These are phyloP conservation scores for Steatornis caripensis DNA, from an alignment of 2,113 vertebrate species.

Conservation along the genomic window DNA sequence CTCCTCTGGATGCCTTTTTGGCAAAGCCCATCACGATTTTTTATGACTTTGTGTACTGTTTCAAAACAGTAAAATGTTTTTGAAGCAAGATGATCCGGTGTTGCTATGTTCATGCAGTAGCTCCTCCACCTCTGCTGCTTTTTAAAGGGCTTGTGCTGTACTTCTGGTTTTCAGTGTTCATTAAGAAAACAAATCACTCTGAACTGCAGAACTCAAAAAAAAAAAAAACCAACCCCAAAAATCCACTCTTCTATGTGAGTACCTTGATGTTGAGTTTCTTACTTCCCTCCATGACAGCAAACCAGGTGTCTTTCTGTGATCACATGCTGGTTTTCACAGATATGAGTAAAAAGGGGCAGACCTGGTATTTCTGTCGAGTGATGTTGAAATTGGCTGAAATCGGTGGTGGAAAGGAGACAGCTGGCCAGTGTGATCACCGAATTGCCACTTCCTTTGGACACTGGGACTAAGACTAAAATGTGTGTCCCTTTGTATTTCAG, in stretches of 20 bases:
- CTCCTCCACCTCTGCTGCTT: not conserved
- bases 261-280: not conserved
- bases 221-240: not conserved
- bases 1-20: slow-evolving; percentile 58
- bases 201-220: not conserved
- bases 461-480: not conserved
- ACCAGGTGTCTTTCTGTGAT: not conserved
- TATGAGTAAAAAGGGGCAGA: not conserved
- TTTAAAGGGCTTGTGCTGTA: not conserved
- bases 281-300: not conserved
- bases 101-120: slow-evolving; percentile 37
- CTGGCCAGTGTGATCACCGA: not conserved
- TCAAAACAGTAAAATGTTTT: slow-evolving; percentile 65
- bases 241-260: not conserved
- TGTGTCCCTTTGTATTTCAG: not conserved
- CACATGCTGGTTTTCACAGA: not conserved
- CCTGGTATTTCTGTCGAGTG: not conserved
- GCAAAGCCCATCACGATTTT: slow-evolving; percentile 51
- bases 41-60: slow-evolving; percentile 69
- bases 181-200: slow-evolving; percentile 12
- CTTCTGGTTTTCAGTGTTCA: not conserved
- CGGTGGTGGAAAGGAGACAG: not conserved
- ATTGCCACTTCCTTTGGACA: not conserved
- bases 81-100: slow-evolving; percentile 47
- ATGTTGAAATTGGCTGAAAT: not conserved